These are phyloP conservation scores for Melierax canorus DNA, from an alignment of 2,113 vertebrate genomes.

Conservation along the genomic window DNA sequence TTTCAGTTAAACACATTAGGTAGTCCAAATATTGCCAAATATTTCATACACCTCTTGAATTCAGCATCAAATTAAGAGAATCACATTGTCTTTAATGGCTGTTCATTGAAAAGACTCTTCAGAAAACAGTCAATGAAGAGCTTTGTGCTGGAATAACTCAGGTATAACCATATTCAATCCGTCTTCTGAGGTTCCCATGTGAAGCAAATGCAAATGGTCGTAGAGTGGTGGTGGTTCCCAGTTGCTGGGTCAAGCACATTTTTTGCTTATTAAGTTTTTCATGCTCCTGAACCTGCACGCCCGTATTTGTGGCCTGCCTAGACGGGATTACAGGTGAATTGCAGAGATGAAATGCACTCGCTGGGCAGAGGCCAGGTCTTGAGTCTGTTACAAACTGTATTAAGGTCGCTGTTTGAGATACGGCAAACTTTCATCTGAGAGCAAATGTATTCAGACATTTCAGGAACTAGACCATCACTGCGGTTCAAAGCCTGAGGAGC, in stretches of 20 bases:
- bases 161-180: not conserved
- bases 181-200: fast-evolving
- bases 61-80: not conserved
- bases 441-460: not conserved
- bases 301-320: not conserved
- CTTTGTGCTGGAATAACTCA: not conserved
- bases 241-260: not conserved
- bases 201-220: fast-evolving
- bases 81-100: not conserved
- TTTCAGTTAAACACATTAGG: not conserved
- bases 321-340: not conserved
- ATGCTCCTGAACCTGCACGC: not conserved
- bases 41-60: not conserved
- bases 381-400: not conserved
- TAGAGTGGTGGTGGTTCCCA: not conserved
- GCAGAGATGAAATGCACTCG: not conserved
- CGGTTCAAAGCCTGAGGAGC: not conserved
- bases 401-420: not conserved
- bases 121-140: not conserved
- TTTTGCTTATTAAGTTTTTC: not conserved
- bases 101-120: not conserved
- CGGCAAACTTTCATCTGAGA: not conserved
- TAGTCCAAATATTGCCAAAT: not conserved
- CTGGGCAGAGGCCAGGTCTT: not conserved
- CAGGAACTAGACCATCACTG: not conserved